Conservation (phyloP, 1,140 invertebrate species). For the Kradibia gibbosae region DNA sequence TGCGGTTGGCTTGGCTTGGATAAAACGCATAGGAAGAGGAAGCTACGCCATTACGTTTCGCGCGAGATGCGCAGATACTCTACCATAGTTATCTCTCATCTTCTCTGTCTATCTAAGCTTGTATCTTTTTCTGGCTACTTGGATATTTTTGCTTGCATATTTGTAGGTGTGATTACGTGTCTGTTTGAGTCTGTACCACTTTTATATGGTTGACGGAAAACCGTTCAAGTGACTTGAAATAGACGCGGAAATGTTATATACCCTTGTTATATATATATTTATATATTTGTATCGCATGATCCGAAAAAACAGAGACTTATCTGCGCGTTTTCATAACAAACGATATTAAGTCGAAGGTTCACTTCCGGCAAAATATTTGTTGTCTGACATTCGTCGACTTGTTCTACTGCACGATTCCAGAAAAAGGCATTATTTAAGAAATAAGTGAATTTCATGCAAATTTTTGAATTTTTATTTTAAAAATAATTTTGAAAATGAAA, state of each 20-base stretch:
- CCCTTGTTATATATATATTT: background rate
- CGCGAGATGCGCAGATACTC: constrained; percentile 13
- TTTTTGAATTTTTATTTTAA: background rate
- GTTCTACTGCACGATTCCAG: background rate
- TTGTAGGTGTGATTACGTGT: background rate
- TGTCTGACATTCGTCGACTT: constrained; percentile 36
- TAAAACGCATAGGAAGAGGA: constrained; percentile 42
- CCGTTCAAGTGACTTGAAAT: constrained; percentile 24
- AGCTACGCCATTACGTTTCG: constrained; percentile 46
- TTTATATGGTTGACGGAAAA: constrained; percentile 38
- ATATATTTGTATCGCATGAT: constrained; percentile 18
- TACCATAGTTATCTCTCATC: constrained; percentile 28
- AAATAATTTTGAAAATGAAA: background rate
- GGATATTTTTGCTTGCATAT: background rate
- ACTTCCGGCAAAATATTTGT: constrained; percentile 32
- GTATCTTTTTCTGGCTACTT: background rate
- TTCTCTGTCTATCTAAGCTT: constrained; percentile 4
- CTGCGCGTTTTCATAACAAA: constrained; percentile 9
- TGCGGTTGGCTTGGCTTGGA: constrained; percentile 22
- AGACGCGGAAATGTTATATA: constrained; percentile 28
- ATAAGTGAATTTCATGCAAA: background rate
- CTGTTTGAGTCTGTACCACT: background rate
- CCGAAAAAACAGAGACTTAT: background rate
- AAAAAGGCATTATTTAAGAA: background rate
- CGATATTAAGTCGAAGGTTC: too few relatives aligned